These are phyloP conservation scores for Ochotona princeps DNA, from an alignment of 2,113 vertebrate genomes.

Conservation along the genomic window DNA sequence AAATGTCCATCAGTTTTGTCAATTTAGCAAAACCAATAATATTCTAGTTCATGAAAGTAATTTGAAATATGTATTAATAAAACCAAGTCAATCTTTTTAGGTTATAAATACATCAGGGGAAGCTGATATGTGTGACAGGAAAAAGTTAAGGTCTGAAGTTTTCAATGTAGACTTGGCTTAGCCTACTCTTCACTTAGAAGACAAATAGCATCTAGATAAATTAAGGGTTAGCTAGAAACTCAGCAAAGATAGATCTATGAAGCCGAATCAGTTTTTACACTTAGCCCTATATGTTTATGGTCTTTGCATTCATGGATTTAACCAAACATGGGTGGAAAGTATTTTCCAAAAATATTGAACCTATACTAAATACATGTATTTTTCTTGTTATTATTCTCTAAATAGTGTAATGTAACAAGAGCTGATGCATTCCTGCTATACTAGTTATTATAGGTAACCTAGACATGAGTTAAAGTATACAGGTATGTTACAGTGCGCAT, in stretches of 20 bases:
- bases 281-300: not conserved
- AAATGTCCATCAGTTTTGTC: not conserved
- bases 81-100: not conserved
- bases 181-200: not conserved
- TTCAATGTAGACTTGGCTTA: not conserved
- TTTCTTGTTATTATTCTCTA: not conserved
- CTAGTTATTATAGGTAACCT: not conserved
- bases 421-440: not conserved
- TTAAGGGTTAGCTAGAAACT: not conserved
- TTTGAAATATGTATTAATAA: slow-evolving; percentile 23
- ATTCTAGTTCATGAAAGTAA: slow-evolving; percentile 2
- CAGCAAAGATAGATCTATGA: not conserved
- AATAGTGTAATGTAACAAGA: not conserved
- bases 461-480: not conserved
- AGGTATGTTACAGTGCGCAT: not conserved
- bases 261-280: not conserved
- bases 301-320: not conserved
- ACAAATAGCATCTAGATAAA: not conserved
- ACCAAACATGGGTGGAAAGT: not conserved
- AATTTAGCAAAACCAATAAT: not conserved
- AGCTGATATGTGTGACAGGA: not conserved
- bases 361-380: not conserved
- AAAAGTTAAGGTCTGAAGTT: not conserved
- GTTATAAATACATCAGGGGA: not conserved
- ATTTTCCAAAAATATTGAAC: not conserved